A percentile compares a stretch with the other conserved stretches of the same genome.
Evolutionary conservation across 1,140 invertebrate species (phyloP).

Genomic region (Drosophila neocordata): DNA sequence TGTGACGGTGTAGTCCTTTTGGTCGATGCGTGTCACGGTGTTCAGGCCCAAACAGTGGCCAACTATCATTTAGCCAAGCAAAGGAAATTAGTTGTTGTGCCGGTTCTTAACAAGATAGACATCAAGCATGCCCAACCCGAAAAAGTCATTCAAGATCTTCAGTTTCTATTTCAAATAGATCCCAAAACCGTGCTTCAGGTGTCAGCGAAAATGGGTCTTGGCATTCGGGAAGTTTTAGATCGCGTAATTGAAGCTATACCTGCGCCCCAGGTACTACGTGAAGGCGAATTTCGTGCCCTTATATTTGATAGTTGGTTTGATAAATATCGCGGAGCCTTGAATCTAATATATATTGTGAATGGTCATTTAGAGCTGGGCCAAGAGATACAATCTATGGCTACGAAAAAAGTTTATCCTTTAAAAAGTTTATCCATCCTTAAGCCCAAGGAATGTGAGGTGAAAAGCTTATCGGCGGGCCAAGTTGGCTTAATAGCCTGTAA

Average conservation of each 20-base stretch:
- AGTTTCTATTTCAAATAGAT: conserved; percentile 93
- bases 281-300: conserved; percentile 89
- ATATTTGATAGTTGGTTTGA: conserved; percentile 98
- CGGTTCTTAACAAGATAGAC: conserved; percentile 98
- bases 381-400: conserved; percentile 85
- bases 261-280: conserved; percentile 86
- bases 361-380: conserved; percentile 88
- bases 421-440: conserved; percentile 91
- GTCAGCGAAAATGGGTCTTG: conserved; percentile 95
- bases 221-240: conserved; percentile 90
- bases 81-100: conserved; percentile 92
- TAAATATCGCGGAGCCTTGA: conserved; percentile 92
- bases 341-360: conserved; percentile 91
- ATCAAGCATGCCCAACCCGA: conserved; percentile 95
- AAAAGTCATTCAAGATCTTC: conserved; percentile 90
- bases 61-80: conserved; percentile 97
- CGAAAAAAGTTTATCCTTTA: conserved; percentile 90
- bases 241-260: conserved; percentile 91
- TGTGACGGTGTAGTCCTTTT: conserved; percentile 97
- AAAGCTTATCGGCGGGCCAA: conserved; percentile 86
- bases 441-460: conserved; percentile 89
- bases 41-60: conserved; percentile 98
- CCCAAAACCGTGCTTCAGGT: conserved; percentile 87
- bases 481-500: conserved; percentile 90
- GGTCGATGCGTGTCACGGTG: conserved; percentile 98